These are phyloP conservation scores for Enteromius viviparus DNA, from an alignment of 2,797 vertebrate species.

Conservation along the genomic window DNA sequence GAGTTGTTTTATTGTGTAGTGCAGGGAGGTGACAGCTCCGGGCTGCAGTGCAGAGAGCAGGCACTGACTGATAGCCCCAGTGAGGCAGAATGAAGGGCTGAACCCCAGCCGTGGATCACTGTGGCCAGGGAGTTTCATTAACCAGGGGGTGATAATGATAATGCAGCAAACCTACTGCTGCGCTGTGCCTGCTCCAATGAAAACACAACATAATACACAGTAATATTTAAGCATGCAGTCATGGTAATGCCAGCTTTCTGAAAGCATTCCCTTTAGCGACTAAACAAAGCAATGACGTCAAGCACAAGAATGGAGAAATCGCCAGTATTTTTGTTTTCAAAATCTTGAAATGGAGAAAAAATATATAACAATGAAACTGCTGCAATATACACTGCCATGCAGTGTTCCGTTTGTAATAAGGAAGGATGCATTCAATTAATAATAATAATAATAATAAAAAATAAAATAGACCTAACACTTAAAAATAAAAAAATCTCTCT, in stretches of 20 bases:
- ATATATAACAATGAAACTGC: background rate
- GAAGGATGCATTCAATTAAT: background rate
- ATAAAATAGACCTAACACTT: background rate
- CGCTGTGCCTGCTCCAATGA: constrained; percentile 34
- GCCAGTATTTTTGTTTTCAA: background rate
- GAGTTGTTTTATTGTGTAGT: constrained; percentile 54
- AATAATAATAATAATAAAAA: background rate
- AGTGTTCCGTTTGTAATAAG: background rate
- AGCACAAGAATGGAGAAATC: background rate
- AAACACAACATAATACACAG: constrained; percentile 18
- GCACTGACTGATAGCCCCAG: constrained; percentile 71
- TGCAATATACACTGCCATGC: background rate
- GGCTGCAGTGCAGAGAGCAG: constrained; percentile 59
- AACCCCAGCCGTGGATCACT: constrained; percentile 67
- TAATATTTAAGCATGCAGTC: constrained; percentile 35
- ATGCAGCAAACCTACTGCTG: constrained; percentile 52
- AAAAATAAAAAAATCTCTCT: background rate
- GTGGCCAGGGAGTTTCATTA: constrained; percentile 72
- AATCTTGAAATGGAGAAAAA: background rate
- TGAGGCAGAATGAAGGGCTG: constrained; percentile 66
- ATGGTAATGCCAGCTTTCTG: background rate
- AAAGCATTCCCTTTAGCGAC: background rate
- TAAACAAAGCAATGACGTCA: background rate
- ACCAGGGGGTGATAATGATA: constrained; percentile 57
- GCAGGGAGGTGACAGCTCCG: constrained; percentile 60